Evolutionary conservation across 1,140 invertebrate genomes (phyloP).

Genomic region (Papilio aristodemus): DNA sequence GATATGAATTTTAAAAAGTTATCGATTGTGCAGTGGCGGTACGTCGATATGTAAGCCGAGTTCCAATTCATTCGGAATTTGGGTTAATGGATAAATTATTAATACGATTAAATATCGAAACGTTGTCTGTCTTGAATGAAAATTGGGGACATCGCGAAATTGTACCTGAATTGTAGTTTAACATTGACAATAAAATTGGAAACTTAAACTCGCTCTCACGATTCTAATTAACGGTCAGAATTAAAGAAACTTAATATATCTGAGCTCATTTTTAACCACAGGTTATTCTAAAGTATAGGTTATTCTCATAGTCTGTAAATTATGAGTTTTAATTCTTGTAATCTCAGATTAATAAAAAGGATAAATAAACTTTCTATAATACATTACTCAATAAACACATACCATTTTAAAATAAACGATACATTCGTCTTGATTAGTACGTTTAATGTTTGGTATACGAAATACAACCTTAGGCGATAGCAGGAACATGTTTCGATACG

Average conservation of each 20-base stretch:
- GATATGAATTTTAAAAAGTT: slow-evolving; percentile 23
- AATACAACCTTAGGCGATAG: slow-evolving; percentile 9
- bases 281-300: too few relatives aligned
- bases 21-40: slow-evolving; percentile 15
- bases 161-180: background rate
- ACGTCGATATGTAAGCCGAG: background rate
- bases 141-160: background rate
- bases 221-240: background rate
- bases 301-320: too few relatives aligned
- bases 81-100: slow-evolving; percentile 14
- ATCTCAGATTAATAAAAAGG: background rate
- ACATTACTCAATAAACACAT: slow-evolving; percentile 5
- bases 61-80: slow-evolving; percentile 14
- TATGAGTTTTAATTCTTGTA: too few relatives aligned
- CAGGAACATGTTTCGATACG: slow-evolving; percentile 6
- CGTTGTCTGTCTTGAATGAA: background rate
- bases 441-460: background rate
- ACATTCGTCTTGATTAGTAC: background rate
- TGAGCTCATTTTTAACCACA: too few relatives aligned
- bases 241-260: too few relatives aligned
- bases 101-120: slow-evolving; percentile 2
- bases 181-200: background rate
- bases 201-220: background rate
- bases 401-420: background rate
- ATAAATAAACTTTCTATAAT: background rate